Evolutionary conservation across 2,113 vertebrate species (phyloP), one percentile per base, ranked within the genome.

Genomic region (Tragulus kanchil): DNA sequence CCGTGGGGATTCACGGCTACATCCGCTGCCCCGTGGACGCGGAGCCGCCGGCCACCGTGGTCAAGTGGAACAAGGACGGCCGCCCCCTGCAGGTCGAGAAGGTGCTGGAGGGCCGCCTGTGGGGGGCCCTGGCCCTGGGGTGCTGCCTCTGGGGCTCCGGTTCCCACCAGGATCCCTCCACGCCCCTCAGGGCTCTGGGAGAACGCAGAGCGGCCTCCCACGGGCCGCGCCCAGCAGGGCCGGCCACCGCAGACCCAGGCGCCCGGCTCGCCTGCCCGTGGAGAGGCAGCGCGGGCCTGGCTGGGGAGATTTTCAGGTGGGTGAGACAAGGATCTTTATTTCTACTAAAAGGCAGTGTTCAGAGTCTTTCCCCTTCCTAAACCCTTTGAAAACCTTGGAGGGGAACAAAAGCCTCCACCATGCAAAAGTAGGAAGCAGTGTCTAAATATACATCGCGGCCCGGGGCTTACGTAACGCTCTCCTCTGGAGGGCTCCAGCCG

Each of bases 41-140:
- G 61, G 99, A 99, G 98, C 99, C 99, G 1, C 99, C 99, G 0
- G 99, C 99, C 95, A 99, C 98, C 1, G 98, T 99, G 96, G 99
- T 99, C 97, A 99, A 99, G 98, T 99, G 99, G 99, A 99, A 99
- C 98, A 99, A 99, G 98, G 99, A 99, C 1, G 99, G 99, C 82
- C 99, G 99, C 85, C 99, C 99, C 75, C 99, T 99, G 98, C 98
- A 99, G 98, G 98, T 99, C 0, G 99, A 99, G 97, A 99, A 99
- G 99, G 99, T 99, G 97, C 81, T 23, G 95, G 79, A 36, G 58
- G 13, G 50, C 58, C 0, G 17, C 58, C 5, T 31, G 65, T 6
- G 26, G 50, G 61, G 50, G 77, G 16, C 77, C 77, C 42, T 1
- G 2, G 12, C 23, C 1, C 8, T 5, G 5, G 31, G 71, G 10